phyloP scores from a whole-genome alignment of 2,888 invertebrate species.

The Dione vanillae region DNA sequence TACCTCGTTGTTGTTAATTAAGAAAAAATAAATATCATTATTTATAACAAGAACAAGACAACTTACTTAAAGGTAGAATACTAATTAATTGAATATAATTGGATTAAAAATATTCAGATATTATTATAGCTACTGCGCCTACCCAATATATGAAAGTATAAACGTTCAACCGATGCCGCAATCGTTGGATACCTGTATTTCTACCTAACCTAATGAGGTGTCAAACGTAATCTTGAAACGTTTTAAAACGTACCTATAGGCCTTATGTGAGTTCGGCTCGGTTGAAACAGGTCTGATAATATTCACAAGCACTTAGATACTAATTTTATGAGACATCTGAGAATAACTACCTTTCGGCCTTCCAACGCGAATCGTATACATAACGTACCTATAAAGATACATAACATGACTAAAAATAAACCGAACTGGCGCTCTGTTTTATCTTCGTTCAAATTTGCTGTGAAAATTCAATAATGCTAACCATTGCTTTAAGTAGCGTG shows the following conservation, averaged over 20 bases:
- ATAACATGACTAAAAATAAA: constrained; percentile 54
- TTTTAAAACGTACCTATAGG: constrained; percentile 62
- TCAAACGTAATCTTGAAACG: constrained; percentile 67
- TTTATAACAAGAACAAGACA: constrained; percentile 42
- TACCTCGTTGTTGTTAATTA: constrained; percentile 29
- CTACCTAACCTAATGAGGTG: constrained; percentile 69
- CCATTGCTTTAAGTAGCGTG: not conserved
- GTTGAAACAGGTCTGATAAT: constrained; percentile 73
- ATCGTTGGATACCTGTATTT: constrained; percentile 57
- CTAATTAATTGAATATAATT: constrained; percentile 48
- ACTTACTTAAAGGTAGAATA: constrained; percentile 50
- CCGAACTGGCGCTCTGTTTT: constrained; percentile 45
- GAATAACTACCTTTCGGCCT: constrained; percentile 69
- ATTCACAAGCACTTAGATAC: constrained; percentile 71
- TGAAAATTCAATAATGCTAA: constrained; percentile 34
- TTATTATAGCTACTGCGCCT: constrained; percentile 40
- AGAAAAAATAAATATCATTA: constrained; percentile 33
- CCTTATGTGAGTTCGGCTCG: constrained; percentile 65
- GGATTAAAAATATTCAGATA: constrained; percentile 48
- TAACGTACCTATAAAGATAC: constrained; percentile 43
- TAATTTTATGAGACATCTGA: constrained; percentile 77
- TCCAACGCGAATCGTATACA: constrained; percentile 51
- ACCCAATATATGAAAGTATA: constrained; percentile 31
- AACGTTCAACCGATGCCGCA: constrained; percentile 37
- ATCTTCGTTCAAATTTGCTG: constrained; percentile 30